Conservation (phyloP, 2,113 vertebrate species). For the Nematolebias whitei region DNA sequence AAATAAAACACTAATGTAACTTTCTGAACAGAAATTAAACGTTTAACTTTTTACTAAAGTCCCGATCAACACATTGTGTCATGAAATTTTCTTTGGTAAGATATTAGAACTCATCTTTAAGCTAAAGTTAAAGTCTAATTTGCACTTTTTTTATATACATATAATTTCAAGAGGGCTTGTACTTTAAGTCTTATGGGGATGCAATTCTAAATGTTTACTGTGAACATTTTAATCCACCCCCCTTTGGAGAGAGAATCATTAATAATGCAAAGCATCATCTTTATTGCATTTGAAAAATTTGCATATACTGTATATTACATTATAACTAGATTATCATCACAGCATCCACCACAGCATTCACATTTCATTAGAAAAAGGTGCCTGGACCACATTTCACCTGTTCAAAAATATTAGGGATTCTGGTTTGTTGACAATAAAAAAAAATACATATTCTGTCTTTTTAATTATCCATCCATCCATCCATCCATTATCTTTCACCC, state of each 20-base stretch:
- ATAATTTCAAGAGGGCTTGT: slow-evolving; percentile 47
- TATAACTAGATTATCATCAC: slow-evolving; percentile 55
- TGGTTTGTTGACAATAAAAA: slow-evolving; percentile 10
- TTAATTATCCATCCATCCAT: no score
- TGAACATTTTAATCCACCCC: slow-evolving; percentile 52
- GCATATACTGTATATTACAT: slow-evolving; percentile 61
- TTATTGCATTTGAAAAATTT: slow-evolving; percentile 59
- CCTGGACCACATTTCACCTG: slow-evolving; percentile 24
- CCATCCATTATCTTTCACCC: no score
- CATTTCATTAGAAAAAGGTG: slow-evolving; percentile 41
- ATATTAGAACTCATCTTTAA: slow-evolving; percentile 43
- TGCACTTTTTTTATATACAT: slow-evolving; percentile 48
- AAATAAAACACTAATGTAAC: no score
- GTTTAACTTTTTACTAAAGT: no score
- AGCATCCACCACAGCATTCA: slow-evolving; percentile 22
- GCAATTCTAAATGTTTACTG: slow-evolving; percentile 32
- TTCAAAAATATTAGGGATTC: slow-evolving; percentile 21
- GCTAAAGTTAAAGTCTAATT: slow-evolving; percentile 42
- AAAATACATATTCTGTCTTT: no score
- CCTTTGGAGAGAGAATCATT: slow-evolving; percentile 43
- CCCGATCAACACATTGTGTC: no score
- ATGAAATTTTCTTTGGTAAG: no score
- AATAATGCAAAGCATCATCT: slow-evolving; percentile 64
- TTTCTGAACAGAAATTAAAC: no score
- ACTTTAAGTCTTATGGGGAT: slow-evolving; percentile 52